Evolutionary conservation across 2,113 vertebrate genomes (phyloP).

Genomic region (Lagenorhynchus albirostris): DNA sequence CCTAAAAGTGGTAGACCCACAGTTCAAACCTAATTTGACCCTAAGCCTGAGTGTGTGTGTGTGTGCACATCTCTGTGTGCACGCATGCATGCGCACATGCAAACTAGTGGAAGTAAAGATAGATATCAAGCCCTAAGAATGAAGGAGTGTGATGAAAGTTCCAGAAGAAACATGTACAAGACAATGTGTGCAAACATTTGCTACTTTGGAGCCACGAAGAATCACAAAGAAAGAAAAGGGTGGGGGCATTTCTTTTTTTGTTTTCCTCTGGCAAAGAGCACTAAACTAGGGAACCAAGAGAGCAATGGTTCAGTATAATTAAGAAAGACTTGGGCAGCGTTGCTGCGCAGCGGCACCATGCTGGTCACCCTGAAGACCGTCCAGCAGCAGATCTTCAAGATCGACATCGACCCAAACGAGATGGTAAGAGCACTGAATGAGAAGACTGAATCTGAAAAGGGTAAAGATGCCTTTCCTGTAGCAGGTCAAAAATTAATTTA

Average conservation of each 20-base stretch:
- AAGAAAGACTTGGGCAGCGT: conserved; percentile 4
- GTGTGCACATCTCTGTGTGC: not conserved
- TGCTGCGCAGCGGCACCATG: conserved; percentile 82
- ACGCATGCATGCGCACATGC: fast-evolving
- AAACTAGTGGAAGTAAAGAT: not conserved
- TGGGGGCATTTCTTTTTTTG: not conserved
- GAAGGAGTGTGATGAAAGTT: not conserved
- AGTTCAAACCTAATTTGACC: not conserved
- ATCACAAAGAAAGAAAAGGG: not conserved
- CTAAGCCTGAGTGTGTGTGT: not conserved
- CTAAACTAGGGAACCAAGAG: not conserved
- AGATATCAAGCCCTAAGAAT: not conserved
- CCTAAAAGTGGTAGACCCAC: not conserved
- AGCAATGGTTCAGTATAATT: not conserved
- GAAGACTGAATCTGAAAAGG: too few species aligned
- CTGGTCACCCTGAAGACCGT: conserved; percentile 95
- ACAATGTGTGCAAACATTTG: not conserved
- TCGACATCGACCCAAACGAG: conserved; percentile 92
- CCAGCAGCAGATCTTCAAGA: conserved; percentile 95
- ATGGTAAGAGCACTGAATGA: conserved; percentile 80
- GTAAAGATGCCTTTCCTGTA: too few species aligned
- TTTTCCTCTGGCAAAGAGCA: not conserved
- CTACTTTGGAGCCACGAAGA: not conserved
- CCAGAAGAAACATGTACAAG: not conserved
- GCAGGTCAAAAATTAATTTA: too few species aligned